Base-by-base conservation (phyloP, 2,113 vertebrate genomes). In the Odontophorus gujanensis region DNA sequence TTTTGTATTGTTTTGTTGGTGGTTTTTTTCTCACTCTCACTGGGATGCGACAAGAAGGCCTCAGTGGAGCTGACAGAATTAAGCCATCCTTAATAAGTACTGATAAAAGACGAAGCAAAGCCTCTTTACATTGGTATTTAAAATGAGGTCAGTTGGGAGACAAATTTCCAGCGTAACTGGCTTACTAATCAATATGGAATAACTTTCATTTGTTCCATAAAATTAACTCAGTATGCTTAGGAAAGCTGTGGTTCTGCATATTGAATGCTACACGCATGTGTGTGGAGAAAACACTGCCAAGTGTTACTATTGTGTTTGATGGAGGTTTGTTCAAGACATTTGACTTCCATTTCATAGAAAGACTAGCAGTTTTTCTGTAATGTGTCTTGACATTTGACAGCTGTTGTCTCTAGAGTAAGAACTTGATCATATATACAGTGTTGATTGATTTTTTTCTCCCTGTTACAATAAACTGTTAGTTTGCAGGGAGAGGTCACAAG, bases 151-250 rank as follows among this genome's bases (percentile, higher is more conserved):
- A 88, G 17, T 5, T 85, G 51, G 42, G 51, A 88, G 66, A 86
- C 38, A 76, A 91, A 75, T 90, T 93, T 92, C 26, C 47, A 68
- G 2, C 75, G 79, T 75, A 83, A 71, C 38, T n/a, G 32, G 55
- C 17, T 81, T 71, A 28, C 30, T 75, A 79, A 92, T 92, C 90
- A 90, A 86, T 90, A 93, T 30, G 62, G 50, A 80, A 38, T 61
- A 78, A 48, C 25, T 88, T 30, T 18, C 20, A 50, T n/a, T 68
- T 78, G 34, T 93, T 90, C 36, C 36, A 34, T 81, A n/a, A 74
- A 94, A 85, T 72, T 2, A 50, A 93, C 68, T 79, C 24, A 22
- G 48, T 76, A 92, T 92, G 17, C 30, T 84, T 84, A 50, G 86
- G 73, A 36, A 89, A 68, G 7, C 51, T 65, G 63, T 9, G 25